These are phyloP conservation scores for Excalfactoria chinensis DNA, from an alignment of 2,113 vertebrate species.

Conservation along the genomic window DNA sequence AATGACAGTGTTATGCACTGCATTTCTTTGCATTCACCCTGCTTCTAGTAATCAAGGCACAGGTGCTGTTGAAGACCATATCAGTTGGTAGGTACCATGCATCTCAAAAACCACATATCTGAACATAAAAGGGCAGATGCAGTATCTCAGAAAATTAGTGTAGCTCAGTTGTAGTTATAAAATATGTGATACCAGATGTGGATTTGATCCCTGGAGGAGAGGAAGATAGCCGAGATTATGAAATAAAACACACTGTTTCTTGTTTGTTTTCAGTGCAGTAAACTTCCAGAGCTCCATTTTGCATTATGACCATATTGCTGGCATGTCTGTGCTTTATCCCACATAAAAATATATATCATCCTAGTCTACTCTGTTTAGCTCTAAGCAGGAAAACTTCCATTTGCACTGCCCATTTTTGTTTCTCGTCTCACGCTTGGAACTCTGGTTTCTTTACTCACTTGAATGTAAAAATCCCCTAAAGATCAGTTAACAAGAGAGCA, in stretches of 20 bases:
- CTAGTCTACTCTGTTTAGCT: neutral
- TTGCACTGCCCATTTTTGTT: constrained; percentile 2
- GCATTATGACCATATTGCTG: constrained; percentile 2
- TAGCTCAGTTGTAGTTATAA: neutral
- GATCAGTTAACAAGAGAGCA: neutral
- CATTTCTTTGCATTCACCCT: rapidly evolving
- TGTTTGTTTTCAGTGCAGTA: constrained; percentile 33
- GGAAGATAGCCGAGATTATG: neutral
- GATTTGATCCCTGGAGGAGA: neutral
- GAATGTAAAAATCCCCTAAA: neutral
- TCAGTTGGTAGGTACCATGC: neutral
- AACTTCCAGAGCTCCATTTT: constrained; percentile 43
- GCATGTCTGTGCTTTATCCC: neutral
- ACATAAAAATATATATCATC: neutral
- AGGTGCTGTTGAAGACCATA: neutral
- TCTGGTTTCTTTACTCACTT: neutral
- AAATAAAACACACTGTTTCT: constrained; percentile 10
- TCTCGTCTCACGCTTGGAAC: neutral
- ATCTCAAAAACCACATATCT: neutral
- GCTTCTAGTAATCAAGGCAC: neutral
- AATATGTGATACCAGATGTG: constrained; percentile 44
- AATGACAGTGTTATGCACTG: neutral
- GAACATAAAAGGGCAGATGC: neutral
- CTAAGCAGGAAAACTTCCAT: neutral
- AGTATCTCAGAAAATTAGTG: neutral